These are phyloP conservation scores for Atta texana DNA, from an alignment of 1,140 invertebrate genomes.

Conservation along the genomic window DNA sequence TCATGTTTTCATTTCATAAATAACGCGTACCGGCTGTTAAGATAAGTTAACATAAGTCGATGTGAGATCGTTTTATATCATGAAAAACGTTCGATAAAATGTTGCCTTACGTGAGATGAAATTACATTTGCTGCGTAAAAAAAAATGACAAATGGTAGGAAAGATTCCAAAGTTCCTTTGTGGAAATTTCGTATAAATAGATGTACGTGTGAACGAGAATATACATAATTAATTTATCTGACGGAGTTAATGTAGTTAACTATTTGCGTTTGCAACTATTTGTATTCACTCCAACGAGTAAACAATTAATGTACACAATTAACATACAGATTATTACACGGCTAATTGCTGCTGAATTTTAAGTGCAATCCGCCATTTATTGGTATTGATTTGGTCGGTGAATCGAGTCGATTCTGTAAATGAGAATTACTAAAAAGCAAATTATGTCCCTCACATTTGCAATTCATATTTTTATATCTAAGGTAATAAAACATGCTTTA, in stretches of 20 bases:
- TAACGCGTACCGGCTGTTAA: slow-evolving; percentile 5
- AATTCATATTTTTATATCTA: slow-evolving; percentile 25
- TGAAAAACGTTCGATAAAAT: neutral
- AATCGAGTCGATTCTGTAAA: slow-evolving; percentile 36
- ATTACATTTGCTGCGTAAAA: neutral
- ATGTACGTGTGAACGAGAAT: neutral
- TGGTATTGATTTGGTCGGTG: slow-evolving; percentile 41
- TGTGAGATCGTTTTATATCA: neutral
- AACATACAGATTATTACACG: slow-evolving; percentile 57
- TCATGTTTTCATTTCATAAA: slow-evolving; percentile 54
- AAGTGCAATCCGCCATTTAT: slow-evolving; percentile 48
- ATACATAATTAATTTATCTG: slow-evolving; percentile 47
- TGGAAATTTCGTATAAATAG: neutral
- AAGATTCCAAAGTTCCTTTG: neutral
- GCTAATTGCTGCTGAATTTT: slow-evolving; percentile 55
- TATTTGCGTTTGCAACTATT: slow-evolving; percentile 54
- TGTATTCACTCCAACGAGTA: slow-evolving; percentile 32
- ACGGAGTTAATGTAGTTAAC: slow-evolving; percentile 56
- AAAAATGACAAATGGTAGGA: neutral
- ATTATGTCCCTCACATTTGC: slow-evolving; percentile 4
- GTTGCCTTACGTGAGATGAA: neutral
- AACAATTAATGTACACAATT: slow-evolving; percentile 60
- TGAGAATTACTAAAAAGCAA: slow-evolving; percentile 13
- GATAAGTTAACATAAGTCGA: slow-evolving; percentile 31
- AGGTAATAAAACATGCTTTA: slow-evolving; percentile 12